Evolutionary conservation across 2,113 vertebrate species (phyloP), one percentile per base, ranked within the genome.

Genomic region (Marcusenius ussheri): DNA sequence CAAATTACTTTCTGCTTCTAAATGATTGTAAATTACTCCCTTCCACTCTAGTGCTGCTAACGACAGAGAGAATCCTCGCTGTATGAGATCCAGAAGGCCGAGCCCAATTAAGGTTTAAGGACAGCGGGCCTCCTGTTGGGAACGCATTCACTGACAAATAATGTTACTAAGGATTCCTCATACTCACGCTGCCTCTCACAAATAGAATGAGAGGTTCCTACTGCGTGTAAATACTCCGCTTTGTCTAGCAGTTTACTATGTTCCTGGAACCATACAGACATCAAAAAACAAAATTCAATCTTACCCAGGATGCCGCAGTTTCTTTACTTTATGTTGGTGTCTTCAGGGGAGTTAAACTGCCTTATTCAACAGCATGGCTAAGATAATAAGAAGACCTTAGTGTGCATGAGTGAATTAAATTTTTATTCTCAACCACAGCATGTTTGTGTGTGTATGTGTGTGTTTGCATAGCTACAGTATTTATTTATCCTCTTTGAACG

Each of bases 31-130:
- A 53, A 87, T 87, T 87, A 87, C 49, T 31, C n/a, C 47, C 85
- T 35, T 87, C 85, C 45, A 31, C 90, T 93, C 91, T 91, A 31
- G 62, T 70, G 90, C 90, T 92, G 84, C 87, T 88, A 47, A 88
- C 45, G 39, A 88, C 5, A n/a, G 1, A 21, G 31, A 89, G 21
- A 89, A 24, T 53, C 66, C 31, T 35, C 47, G 11, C 45, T 53
- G 74, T 89, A 77, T 47, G 47, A 50, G 19, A 53, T 80, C 46
- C 74, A 50, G 70, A 83, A 31, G 74, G n/a, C 66, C 35, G 47
- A 50, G 46, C 46, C 49, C 74, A 83, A 39, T 53, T 83, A 83
- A 50, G 88, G 47, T 89, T 53, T 27, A 58, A n/a, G 47, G 17
- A 50, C 66, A 83, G 24, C 5, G 13, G 50, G 19, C 46, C 45